Evolutionary conservation across 2,113 vertebrate genomes (phyloP).

Genomic region (Atlantisia rogersi): DNA sequence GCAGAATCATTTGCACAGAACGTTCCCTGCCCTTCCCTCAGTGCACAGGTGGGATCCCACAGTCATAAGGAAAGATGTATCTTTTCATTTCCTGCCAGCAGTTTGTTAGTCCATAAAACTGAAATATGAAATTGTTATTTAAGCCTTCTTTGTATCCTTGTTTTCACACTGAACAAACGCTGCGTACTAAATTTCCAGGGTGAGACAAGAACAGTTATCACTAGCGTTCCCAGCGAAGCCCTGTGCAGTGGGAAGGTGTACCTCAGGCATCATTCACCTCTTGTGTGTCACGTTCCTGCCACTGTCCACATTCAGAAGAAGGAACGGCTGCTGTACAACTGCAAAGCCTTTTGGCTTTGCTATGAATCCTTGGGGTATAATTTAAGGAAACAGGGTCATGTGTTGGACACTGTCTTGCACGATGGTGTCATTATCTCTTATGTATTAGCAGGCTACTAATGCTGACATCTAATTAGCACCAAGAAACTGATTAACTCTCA

Average conservation of each 20-base stretch:
- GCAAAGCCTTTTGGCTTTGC: constrained; percentile 3
- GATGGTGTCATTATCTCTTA: constrained; percentile 63
- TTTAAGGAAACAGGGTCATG: constrained; percentile 56
- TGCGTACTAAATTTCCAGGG: background rate
- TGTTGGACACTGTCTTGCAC: constrained; percentile 26
- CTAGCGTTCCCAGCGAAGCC: background rate
- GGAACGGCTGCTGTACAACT: background rate
- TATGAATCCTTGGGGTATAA: constrained; percentile 26
- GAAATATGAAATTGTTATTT: constrained; percentile 43
- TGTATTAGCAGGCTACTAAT: constrained; percentile 47
- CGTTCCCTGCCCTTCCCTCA: background rate
- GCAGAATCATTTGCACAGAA: constrained; percentile 16
- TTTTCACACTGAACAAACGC: background rate
- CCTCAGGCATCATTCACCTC: background rate
- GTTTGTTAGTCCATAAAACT: constrained; percentile 47
- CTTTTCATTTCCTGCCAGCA: constrained; percentile 51
- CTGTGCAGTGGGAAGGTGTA: background rate
- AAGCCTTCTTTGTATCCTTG: constrained; percentile 14
- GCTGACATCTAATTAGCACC: constrained; percentile 73
- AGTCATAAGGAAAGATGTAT: constrained; percentile 5
- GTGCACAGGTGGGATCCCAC: background rate
- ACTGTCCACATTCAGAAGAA: background rate
- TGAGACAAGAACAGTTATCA: background rate
- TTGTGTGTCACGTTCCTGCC: background rate
- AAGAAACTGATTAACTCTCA: constrained; percentile 72